These are phyloP conservation scores for Phoronis australis DNA, from an alignment of 2,888 invertebrate species.

Conservation along the genomic window DNA sequence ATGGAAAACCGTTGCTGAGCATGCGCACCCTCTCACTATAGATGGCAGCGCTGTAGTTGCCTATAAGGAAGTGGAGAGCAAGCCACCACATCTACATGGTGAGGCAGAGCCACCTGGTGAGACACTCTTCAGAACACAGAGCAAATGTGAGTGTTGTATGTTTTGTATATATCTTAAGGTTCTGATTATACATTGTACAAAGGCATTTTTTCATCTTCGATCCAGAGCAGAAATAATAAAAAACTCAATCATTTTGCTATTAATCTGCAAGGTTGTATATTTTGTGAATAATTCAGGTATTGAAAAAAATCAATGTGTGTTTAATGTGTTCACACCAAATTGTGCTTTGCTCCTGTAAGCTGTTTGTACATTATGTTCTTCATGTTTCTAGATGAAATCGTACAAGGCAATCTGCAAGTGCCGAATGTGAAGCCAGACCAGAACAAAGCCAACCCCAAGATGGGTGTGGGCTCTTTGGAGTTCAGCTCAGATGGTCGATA, in stretches of 20 bases:
- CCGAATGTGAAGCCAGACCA: constrained; percentile 43
- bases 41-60: no score
- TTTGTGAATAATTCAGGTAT: no score
- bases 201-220: no score
- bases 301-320: no score
- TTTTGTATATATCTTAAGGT: no score
- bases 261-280: no score
- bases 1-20: constrained; percentile 48
- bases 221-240: no score
- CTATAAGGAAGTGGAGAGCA: constrained; percentile 41
- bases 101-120: constrained; percentile 29
- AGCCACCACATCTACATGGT: constrained; percentile 24
- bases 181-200: no score
- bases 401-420: constrained; percentile 28
- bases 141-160: constrained; percentile 44
- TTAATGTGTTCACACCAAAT: no score
- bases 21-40: constrained; percentile 34
- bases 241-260: no score
- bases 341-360: no score
- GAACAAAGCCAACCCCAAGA: constrained; percentile 46
- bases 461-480: constrained; percentile 43
- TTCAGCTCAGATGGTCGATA: constrained; percentile 50
- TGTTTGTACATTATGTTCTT: neutral
- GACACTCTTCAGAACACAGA: constrained; percentile 37
- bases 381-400: constrained; percentile 30